Base-by-base conservation (phyloP, 2,113 vertebrate species). In the Engystomops pustulosus region DNA sequence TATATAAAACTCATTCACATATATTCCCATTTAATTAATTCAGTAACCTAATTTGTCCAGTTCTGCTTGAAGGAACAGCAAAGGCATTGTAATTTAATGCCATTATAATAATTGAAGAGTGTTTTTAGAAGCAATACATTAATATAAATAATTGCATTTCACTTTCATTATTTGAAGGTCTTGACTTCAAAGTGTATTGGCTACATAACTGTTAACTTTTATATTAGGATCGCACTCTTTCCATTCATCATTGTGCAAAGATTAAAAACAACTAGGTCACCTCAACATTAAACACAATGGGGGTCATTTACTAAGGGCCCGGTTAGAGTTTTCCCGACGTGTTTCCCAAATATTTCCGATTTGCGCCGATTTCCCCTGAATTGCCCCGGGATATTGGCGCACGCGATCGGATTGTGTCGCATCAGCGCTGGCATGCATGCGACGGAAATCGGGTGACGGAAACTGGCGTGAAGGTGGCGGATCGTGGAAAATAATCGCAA, bases 1-100 rank as follows among this genome's bases (percentile, higher is more conserved):
- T 53, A 55, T 55, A 51, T 20, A 77, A 55, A 34, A 77, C 18
- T n/a, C 49, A 55, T 55, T 27, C 45, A 47, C 30, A 77, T 30
- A 76, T 53, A 76, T 47, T 53, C 72, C 17, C 10, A 53, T 76
- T 55, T 36, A 34, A 55, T 77, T 77, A 77, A 77, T 55, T 36
- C 30, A 55, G 47, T n/a, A 55, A 47, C 38, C 70, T 72, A 11
- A 27, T 49, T 72, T 47, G 47, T 44, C 5, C 12, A 27, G 18
- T 77, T 55, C 18, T 34, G 49, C 32, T 32, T 55, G 74, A 77
- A 77, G 74, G 20, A 55, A 55, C 30, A 53, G 74, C 32, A 36
- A 77, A 36, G 10, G 49, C 15, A 34, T 51, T 77, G 36, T 36
- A 74, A 47, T 55, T 77, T 51, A n/a, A 55, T 55, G 10, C 18